Percentiles rank a stretch among this genome's conserved stretches.
These are phyloP conservation scores for Aphelocoma coerulescens DNA, from an alignment of 2,113 vertebrate species.

Conservation along the genomic window DNA sequence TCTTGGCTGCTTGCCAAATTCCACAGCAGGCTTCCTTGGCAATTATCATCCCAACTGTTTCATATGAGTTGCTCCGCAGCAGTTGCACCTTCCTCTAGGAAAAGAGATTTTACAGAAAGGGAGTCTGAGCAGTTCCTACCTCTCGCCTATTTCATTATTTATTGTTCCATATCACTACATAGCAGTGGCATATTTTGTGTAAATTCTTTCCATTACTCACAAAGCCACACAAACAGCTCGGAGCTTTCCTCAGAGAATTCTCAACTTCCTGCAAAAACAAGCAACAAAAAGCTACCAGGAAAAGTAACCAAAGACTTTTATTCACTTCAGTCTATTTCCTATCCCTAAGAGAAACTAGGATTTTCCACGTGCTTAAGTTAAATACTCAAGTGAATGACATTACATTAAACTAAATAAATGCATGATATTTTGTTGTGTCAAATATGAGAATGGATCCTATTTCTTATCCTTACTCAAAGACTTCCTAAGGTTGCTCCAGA, in stretches of 20 bases:
- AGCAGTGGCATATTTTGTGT: background rate
- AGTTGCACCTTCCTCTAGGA: background rate
- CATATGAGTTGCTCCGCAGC: background rate
- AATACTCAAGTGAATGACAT: background rate
- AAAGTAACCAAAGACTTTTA: slow-evolving; percentile 15
- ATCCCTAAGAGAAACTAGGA: background rate
- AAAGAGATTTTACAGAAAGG: background rate
- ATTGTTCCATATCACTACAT: slow-evolving; percentile 8
- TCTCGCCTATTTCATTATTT: background rate
- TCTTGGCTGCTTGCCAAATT: background rate
- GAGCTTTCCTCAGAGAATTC: slow-evolving; percentile 46
- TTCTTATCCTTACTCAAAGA: background rate
- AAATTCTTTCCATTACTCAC: slow-evolving; percentile 52
- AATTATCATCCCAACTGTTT: background rate
- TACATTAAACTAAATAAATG: background rate
- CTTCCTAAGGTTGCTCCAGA: background rate
- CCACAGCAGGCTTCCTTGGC: background rate
- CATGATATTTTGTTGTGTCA: background rate
- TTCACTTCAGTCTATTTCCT: slow-evolving; percentile 4
- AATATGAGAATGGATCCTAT: background rate
- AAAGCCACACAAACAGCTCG: slow-evolving; percentile 32
- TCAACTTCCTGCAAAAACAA: slow-evolving; percentile 60
- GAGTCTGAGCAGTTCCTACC: background rate
- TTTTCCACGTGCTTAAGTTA: background rate
- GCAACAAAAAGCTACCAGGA: slow-evolving; percentile 35